Percentiles rank a stretch among this genome's conserved stretches.
These are phyloP conservation scores for Chunga burmeisteri DNA, from an alignment of 2,113 vertebrate species.

Conservation along the genomic window DNA sequence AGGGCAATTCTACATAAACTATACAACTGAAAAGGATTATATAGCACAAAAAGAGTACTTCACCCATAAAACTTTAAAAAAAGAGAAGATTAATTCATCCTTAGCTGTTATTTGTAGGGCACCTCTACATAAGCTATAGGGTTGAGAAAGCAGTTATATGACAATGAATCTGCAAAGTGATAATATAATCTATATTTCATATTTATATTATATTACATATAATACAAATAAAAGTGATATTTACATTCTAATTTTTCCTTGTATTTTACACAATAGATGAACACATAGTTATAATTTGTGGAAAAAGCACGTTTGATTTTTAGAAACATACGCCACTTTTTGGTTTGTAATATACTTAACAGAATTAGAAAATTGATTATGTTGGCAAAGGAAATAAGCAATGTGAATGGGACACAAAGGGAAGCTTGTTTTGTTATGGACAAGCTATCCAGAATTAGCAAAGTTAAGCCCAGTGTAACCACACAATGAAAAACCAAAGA, in stretches of 20 bases:
- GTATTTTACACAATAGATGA: neutral
- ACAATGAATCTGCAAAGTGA: neutral
- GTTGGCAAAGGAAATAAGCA: neutral
- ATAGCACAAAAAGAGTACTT: neutral
- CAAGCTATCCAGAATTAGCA: neutral
- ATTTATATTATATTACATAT: neutral
- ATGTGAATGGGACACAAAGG: neutral
- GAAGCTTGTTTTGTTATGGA: neutral
- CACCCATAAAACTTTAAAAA: neutral
- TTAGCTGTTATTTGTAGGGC: neutral
- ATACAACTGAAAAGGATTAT: neutral
- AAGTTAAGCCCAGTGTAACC: neutral
- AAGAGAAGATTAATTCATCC: neutral
- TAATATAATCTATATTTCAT: neutral
- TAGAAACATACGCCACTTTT: neutral
- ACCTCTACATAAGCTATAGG: neutral
- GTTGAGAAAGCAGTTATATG: neutral
- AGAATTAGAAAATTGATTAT: neutral
- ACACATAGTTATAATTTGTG: neutral
- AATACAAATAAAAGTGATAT: neutral
- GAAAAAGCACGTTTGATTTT: neutral
- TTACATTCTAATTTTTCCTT: neutral
- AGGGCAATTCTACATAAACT: neutral
- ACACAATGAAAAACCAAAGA: neutral
- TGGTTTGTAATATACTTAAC: neutral